These are phyloP conservation scores for Chromis chromis DNA, from an alignment of 2,797 vertebrate genomes.

Conservation along the genomic window DNA sequence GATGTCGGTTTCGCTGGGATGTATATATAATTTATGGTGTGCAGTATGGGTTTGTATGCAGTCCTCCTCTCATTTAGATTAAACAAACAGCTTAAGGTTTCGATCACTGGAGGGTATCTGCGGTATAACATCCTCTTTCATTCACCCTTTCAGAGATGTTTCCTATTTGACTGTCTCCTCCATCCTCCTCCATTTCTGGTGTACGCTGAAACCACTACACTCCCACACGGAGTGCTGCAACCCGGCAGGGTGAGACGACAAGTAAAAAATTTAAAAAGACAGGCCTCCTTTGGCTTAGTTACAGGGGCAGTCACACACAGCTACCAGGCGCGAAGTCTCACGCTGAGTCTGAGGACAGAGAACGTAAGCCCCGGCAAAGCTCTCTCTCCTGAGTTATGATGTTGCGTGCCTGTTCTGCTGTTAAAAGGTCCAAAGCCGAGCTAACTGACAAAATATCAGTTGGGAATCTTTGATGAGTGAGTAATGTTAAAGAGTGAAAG, in stretches of 20 bases:
- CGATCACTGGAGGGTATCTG: conserved; percentile 45
- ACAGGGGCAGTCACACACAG: conserved; percentile 49
- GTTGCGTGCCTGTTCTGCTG: conserved; percentile 37
- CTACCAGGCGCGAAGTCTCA: conserved; percentile 52
- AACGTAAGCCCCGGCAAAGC: conserved; percentile 48
- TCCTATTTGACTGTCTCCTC: conserved; percentile 62
- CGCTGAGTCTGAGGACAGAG: conserved; percentile 41
- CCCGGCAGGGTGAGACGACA: conserved; percentile 39
- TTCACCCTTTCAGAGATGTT: conserved; percentile 61
- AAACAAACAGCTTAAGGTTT: conserved; percentile 62
- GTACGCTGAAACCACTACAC: conserved; percentile 57
- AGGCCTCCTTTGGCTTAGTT: conserved; percentile 47
- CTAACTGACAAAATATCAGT: conserved; percentile 61
- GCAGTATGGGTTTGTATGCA: conserved; percentile 33
- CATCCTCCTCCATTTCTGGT: conserved; percentile 49
- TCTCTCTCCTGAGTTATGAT: conserved; percentile 51
- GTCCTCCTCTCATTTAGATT: conserved; percentile 34
- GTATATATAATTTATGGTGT: conserved; percentile 51
- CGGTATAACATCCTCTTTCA: conserved; percentile 56
- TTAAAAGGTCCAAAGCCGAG: conserved; percentile 47
- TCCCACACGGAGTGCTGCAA: conserved; percentile 57
- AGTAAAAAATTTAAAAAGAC: conserved; percentile 59
- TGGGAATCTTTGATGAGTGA: conserved; percentile 61
- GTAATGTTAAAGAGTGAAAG: conserved; percentile 42
- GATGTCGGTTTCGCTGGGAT: conserved; percentile 30